A percentile compares a stretch with the other conserved stretches of the same genome.
Conservation (phyloP, 2,797 vertebrate genomes). For the Salarias fasciatus region DNA sequence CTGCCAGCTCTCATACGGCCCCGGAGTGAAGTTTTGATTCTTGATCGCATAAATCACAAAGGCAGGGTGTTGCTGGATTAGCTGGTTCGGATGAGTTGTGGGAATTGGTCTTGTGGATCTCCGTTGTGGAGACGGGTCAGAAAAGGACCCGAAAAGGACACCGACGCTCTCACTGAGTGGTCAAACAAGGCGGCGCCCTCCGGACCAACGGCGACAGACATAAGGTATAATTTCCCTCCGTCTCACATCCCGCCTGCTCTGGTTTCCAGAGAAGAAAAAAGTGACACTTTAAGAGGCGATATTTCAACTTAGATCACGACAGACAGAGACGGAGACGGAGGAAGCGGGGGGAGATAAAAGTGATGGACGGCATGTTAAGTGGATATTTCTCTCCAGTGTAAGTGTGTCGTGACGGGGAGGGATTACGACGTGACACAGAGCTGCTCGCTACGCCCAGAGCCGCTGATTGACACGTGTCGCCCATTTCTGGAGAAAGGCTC, state of each 20-base stretch:
- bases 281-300: conserved; percentile 36
- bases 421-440: conserved; percentile 74
- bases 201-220: not conserved
- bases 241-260: conserved; percentile 23
- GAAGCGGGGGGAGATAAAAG: conserved; percentile 64
- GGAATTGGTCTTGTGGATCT: no score
- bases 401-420: conserved; percentile 65
- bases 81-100: not conserved
- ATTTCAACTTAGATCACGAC: conserved; percentile 50
- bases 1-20: conserved; percentile 27
- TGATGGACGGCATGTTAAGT: conserved; percentile 78
- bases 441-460: conserved; percentile 61
- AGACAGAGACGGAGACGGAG: conserved; percentile 54
- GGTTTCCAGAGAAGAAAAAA: conserved; percentile 44
- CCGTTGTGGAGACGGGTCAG: no score
- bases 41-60: conserved; percentile 43
- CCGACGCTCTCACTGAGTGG: no score
- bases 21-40: conserved; percentile 27
- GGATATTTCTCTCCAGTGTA: conserved; percentile 72
- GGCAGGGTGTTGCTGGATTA: not conserved
- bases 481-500: conserved; percentile 58
- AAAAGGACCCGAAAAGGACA: no score
- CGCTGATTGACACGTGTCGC: conserved; percentile 74
- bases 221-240: conserved; percentile 20
- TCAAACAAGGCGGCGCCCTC: no score